Evolutionary conservation across 2,888 invertebrate genomes (phyloP).

Genomic region (Clepsis dumicolana): DNA sequence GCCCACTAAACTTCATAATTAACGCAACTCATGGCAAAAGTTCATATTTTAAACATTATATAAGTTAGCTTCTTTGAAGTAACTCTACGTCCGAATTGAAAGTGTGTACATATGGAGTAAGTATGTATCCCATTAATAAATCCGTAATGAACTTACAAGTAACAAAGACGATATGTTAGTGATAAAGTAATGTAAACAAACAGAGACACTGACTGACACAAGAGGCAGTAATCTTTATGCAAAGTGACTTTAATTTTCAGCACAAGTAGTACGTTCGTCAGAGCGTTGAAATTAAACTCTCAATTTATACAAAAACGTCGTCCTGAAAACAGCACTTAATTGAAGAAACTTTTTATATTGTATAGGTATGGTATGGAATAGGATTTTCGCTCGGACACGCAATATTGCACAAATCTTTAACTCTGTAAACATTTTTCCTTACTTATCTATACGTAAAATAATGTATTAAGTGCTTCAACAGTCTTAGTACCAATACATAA

Average conservation of each 20-base stretch:
- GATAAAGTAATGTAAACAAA: conserved; percentile 1
- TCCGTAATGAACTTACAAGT: not conserved
- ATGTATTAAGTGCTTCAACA: too few relatives aligned
- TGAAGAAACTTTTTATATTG: not conserved
- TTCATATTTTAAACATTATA: not conserved
- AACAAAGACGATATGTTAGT: not conserved
- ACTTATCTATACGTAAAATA: not conserved
- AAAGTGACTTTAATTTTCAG: conserved; percentile 55
- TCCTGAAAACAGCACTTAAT: not conserved
- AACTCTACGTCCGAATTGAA: not conserved
- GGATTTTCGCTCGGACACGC: not conserved
- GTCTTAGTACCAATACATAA: too few relatives aligned
- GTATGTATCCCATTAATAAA: not conserved
- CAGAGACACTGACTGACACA: not conserved
- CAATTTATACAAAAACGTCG: not conserved
- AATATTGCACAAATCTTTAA: not conserved
- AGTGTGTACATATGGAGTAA: too few relatives aligned
- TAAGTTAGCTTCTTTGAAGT: not conserved
- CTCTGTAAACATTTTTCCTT: not conserved
- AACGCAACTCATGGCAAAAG: too few relatives aligned
- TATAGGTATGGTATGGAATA: not conserved
- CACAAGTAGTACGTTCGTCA: conserved; percentile 56
- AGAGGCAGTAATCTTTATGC: conserved; percentile 9
- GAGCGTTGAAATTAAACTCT: not conserved
- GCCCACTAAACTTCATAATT: too few relatives aligned